phyloP scores from a whole-genome alignment of 2,888 invertebrate genomes.

The Phasia obesa region DNA sequence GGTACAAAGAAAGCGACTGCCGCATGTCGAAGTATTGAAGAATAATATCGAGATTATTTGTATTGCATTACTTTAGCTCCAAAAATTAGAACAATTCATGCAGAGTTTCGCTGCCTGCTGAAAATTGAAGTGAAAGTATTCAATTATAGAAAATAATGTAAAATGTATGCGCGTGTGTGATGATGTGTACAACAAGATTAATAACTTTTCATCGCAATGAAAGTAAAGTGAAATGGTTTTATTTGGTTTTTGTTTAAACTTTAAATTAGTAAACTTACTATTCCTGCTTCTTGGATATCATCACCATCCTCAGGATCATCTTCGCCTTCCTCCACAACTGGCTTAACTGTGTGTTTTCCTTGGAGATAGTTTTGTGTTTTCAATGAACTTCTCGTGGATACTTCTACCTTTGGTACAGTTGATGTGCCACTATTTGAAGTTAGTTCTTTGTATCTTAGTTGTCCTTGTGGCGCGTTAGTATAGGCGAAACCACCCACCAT shows the following conservation, averaged over 20 bases:
- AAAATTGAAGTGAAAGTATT: not conserved
- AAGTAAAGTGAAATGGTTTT: too few species aligned
- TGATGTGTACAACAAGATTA: not conserved
- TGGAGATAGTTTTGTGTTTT: slow-evolving; percentile 22
- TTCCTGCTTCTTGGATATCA: slow-evolving; percentile 74
- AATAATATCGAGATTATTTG: not conserved
- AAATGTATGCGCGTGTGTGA: not conserved
- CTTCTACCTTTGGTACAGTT: slow-evolving; percentile 2
- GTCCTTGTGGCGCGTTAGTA: slow-evolving; percentile 76
- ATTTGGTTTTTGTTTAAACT: not conserved
- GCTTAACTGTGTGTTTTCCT: slow-evolving; percentile 17
- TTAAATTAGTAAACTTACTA: slow-evolving; percentile 73
- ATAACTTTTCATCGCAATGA: too few species aligned
- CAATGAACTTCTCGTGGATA: slow-evolving; percentile 29
- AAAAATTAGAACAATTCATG: slow-evolving; percentile 2
- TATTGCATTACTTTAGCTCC: not conserved
- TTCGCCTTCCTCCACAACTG: slow-evolving; percentile 35
- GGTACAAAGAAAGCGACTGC: not conserved
- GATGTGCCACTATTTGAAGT: slow-evolving; percentile 28
- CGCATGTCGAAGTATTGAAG: not conserved
- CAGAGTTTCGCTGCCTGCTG: not conserved
- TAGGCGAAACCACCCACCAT: slow-evolving; percentile 75
- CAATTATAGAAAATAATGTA: not conserved
- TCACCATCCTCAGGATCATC: slow-evolving; percentile 76
- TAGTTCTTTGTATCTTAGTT: slow-evolving; percentile 64